phyloP scores from a whole-genome alignment of 2,797 vertebrate species.

The Argya squamiceps region DNA sequence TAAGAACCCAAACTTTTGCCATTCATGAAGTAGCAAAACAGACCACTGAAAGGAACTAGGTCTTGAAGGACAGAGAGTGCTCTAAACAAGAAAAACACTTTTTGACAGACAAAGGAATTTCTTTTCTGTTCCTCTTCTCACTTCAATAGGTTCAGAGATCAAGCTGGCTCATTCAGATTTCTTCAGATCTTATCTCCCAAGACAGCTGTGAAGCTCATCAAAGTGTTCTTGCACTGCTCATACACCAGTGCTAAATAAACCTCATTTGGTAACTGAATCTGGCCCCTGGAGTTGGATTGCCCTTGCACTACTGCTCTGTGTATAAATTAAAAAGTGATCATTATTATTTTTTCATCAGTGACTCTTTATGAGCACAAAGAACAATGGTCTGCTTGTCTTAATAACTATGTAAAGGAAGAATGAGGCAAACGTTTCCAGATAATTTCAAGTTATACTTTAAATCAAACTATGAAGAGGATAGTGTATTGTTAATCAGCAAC shows the following conservation, averaged over 20 bases:
- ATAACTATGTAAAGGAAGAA: background rate
- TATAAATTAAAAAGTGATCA: constrained; percentile 46
- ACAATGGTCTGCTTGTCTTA: constrained; percentile 9
- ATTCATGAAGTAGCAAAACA: background rate
- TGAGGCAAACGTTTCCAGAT: background rate
- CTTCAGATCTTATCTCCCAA: constrained; percentile 46
- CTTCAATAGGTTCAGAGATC: constrained; percentile 46
- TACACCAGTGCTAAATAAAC: constrained; percentile 56
- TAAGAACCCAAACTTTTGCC: background rate
- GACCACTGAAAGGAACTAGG: background rate
- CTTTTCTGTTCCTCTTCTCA: background rate
- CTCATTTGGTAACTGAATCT: constrained; percentile 46
- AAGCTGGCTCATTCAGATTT: constrained; percentile 35
- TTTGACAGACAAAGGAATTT: background rate
- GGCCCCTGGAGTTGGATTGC: constrained; percentile 44
- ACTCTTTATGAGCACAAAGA: constrained; percentile 32
- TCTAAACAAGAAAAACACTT: constrained; percentile 21
- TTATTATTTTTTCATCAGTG: constrained; percentile 51
- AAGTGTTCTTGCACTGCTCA: background rate
- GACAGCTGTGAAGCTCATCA: constrained; percentile 64
- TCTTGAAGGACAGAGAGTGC: background rate
- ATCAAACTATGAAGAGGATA: constrained; percentile 3
- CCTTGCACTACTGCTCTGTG: background rate
- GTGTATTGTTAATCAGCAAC: background rate
- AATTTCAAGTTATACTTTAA: constrained; percentile 22